Conservation (phyloP, 2,888 invertebrate species). For the Orchesella flavescens region DNA sequence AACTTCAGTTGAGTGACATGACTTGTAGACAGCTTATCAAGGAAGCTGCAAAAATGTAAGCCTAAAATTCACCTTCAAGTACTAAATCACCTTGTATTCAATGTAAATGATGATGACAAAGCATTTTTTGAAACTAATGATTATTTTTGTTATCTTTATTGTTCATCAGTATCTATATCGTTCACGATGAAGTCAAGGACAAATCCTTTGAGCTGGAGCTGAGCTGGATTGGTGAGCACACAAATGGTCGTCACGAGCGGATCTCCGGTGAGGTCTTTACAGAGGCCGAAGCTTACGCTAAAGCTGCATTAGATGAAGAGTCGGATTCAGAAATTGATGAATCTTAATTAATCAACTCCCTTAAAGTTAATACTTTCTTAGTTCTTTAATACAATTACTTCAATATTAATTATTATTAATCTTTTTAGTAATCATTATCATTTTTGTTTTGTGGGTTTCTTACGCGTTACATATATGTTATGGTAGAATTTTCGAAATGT, state of each 20-base stretch:
- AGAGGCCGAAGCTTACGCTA: conserved; percentile 91
- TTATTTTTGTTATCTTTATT: neutral
- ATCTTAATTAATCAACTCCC: neutral
- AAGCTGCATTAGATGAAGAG: conserved; percentile 88
- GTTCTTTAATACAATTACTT: too few species aligned
- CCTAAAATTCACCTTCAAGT: too few species aligned
- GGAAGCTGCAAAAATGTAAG: conserved; percentile 94
- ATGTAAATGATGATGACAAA: too few species aligned
- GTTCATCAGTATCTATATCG: conserved; percentile 84
- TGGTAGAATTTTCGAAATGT: too few species aligned
- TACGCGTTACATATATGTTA: too few species aligned
- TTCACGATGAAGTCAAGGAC: conserved; percentile 95
- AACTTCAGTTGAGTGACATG: conserved; percentile 90
- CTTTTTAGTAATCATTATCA: too few species aligned
- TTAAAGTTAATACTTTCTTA: too few species aligned
- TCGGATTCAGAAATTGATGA: conserved; percentile 80
- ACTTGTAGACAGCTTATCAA: conserved; percentile 89
- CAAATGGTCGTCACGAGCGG: conserved; percentile 84
- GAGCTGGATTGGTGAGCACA: conserved; percentile 91
- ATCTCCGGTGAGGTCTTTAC: conserved; percentile 85
- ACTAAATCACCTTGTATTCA: too few species aligned
- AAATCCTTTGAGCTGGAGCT: conserved; percentile 96
- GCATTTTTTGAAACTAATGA: neutral
- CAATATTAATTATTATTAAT: too few species aligned
- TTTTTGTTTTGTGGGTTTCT: too few species aligned